Evolutionary conservation across 35 echinoderm and acorn worm genomes (phyloP).

Genomic region (Patiria miniata): DNA sequence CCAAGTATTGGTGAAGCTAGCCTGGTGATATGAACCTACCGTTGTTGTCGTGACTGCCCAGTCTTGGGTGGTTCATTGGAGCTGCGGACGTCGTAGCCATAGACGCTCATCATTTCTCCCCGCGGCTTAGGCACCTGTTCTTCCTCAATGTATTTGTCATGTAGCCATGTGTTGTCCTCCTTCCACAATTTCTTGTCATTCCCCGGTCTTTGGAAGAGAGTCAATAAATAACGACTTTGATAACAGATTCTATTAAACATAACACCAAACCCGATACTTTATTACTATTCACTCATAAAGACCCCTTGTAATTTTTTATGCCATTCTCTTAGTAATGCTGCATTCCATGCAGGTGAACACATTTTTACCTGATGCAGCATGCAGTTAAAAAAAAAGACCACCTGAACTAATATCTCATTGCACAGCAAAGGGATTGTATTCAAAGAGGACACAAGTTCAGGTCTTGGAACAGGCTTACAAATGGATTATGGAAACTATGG

Average conservation of each 20-base stretch:
- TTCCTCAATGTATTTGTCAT: constrained; percentile 58
- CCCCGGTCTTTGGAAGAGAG: constrained; percentile 38
- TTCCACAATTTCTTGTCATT: constrained; percentile 63
- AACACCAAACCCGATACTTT: neutral
- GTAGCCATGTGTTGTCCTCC: constrained; percentile 64
- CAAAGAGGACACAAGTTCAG: no score
- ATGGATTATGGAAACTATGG: no score
- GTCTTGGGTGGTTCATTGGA: constrained; percentile 40
- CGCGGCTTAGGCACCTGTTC: constrained; percentile 59
- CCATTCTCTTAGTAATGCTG: no score
- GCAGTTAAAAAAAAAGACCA: no score
- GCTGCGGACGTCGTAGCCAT: constrained; percentile 65
- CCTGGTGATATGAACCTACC: neutral
- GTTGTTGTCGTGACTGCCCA: neutral
- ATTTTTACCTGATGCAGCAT: no score
- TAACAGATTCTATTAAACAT: neutral
- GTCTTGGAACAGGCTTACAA: no score
- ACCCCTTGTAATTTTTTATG: no score
- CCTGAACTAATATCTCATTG: no score
- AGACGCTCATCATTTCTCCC: constrained; percentile 47
- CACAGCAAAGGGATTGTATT: no score
- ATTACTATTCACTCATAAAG: neutral
- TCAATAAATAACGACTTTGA: neutral
- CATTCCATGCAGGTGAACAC: no score
- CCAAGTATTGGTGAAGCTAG: no score